Evolutionary conservation across 2,888 invertebrate species (phyloP).

Genomic region (Adela reaumurella): DNA sequence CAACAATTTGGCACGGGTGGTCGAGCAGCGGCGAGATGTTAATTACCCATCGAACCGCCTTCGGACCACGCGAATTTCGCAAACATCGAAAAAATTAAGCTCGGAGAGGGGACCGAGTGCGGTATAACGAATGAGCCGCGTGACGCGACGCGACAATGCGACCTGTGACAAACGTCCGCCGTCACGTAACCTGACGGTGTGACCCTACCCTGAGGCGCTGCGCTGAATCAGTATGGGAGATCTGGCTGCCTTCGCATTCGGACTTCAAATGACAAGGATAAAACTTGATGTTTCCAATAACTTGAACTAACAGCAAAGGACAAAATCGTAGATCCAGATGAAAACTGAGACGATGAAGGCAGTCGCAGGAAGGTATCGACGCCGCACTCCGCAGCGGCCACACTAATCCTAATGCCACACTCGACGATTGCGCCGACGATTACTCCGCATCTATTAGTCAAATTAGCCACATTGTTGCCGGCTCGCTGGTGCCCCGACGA

Average conservation of each 20-base stretch:
- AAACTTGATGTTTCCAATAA: no score
- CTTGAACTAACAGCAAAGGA: no score
- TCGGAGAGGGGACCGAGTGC: slow-evolving; percentile 33
- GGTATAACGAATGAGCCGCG: slow-evolving; percentile 38
- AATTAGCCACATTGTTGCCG: slow-evolving; percentile 52
- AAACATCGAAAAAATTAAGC: slow-evolving; percentile 23
- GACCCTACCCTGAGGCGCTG: no score
- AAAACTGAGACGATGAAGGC: no score
- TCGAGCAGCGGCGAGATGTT: slow-evolving; percentile 33
- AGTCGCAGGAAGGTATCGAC: no score
- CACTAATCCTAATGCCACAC: slow-evolving; percentile 50
- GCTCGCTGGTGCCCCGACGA: slow-evolving; percentile 8
- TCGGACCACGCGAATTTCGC: slow-evolving; percentile 47
- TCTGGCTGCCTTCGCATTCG: no score
- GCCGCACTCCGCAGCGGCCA: background rate
- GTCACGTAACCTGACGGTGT: no score
- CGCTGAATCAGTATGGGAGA: no score
- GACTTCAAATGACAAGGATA: no score
- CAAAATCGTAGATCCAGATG: no score
- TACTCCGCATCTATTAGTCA: slow-evolving; percentile 56
- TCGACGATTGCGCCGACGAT: slow-evolving; percentile 33
- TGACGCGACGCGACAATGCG: background rate
- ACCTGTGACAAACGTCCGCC: no score
- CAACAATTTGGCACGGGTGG: slow-evolving; percentile 24
- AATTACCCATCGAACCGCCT: slow-evolving; percentile 45